These are phyloP conservation scores for Brachyhypopomus gauderio DNA, from an alignment of 2,113 vertebrate species.

Conservation along the genomic window DNA sequence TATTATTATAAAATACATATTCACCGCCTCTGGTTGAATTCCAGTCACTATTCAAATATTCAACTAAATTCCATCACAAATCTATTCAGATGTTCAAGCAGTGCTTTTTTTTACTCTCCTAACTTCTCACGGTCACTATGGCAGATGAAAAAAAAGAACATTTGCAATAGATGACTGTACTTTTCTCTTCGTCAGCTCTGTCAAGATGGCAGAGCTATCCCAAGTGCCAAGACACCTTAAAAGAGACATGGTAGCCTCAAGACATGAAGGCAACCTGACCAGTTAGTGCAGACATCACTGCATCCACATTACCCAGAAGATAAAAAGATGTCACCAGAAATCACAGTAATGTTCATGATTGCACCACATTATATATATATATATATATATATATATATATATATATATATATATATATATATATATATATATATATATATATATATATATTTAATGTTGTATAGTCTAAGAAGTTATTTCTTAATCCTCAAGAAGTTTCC, in stretches of 20 bases:
- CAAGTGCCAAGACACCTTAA: not conserved
- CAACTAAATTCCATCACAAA: too few relatives aligned
- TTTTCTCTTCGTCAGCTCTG: not conserved
- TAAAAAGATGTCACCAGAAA: conserved; percentile 6
- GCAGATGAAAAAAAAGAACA: not conserved
- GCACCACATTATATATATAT: not conserved
- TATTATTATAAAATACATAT: too few relatives aligned
- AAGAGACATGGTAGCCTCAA: conserved; percentile 17
- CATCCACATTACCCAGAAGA: not conserved
- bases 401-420: not conserved
- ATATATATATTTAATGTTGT: not conserved
- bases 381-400: conserved; percentile 1
- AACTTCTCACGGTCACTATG: not conserved
- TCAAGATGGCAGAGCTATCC: conserved; percentile 23
- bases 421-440: not conserved
- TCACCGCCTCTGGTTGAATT: too few relatives aligned
- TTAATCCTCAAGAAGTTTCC: not conserved
- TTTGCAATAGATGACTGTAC: conserved; percentile 8
- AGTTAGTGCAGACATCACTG: conserved; percentile 6
- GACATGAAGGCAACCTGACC: conserved; percentile 24
- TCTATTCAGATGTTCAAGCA: too few relatives aligned
- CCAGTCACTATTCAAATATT: conserved; percentile 1
- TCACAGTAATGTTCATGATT: not conserved
- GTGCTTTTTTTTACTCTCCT: too few relatives aligned
- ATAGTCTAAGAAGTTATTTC: conserved; percentile 8